A percentile compares a stretch with the other conserved stretches of the same genome.
Evolutionary conservation across 2,113 vertebrate species (phyloP).

Genomic region (Indri indri): DNA sequence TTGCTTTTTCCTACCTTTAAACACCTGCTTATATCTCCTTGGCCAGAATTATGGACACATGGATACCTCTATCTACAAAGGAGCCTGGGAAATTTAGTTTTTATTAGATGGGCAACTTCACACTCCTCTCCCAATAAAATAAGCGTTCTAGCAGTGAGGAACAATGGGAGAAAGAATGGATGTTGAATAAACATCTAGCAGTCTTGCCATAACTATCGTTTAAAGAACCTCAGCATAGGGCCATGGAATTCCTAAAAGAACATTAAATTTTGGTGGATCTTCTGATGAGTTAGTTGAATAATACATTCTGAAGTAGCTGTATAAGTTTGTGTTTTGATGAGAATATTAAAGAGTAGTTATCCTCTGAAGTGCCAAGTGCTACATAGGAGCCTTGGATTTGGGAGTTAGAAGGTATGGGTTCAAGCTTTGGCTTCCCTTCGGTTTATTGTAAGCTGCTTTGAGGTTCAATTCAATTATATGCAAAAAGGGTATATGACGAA

Average conservation of each 20-base stretch:
- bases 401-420: neutral
- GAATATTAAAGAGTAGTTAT: neutral
- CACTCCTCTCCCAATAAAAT: neutral
- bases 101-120: constrained; percentile 22
- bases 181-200: neutral
- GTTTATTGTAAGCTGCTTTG: neutral
- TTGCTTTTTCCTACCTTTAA: neutral
- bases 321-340: neutral
- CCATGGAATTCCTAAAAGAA: neutral
- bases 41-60: neutral
- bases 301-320: neutral
- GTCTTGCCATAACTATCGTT: neutral
- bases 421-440: neutral
- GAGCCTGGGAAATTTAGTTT: neutral
- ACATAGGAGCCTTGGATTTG: neutral
- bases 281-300: neutral
- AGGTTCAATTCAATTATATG: neutral
- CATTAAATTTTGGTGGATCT: neutral
- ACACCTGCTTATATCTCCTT: neutral
- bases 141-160: neutral
- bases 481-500: neutral
- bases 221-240: neutral
- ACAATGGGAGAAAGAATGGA: neutral
- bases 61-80: neutral
- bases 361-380: neutral